These are phyloP conservation scores for Barnardius zonarius DNA, from an alignment of 2,113 vertebrate species.

Conservation along the genomic window DNA sequence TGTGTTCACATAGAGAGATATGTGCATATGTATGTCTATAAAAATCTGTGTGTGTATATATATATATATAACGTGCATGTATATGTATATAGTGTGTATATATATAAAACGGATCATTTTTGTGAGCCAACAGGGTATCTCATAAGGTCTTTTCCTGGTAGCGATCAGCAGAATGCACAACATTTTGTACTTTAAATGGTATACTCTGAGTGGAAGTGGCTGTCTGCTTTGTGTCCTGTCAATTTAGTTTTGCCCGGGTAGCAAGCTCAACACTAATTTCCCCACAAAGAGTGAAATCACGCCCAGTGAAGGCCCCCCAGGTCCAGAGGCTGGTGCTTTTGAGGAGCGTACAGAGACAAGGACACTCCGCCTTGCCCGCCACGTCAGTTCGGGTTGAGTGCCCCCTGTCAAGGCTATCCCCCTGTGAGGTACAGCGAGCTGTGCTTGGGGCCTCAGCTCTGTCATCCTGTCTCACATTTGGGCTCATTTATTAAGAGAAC, in stretches of 20 bases:
- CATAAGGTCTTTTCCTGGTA: background rate
- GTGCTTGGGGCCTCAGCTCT: slow-evolving; percentile 32
- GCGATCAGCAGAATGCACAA: too few species aligned
- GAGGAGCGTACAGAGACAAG: background rate
- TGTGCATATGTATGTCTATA: too few species aligned
- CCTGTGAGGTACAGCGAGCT: background rate
- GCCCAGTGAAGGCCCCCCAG: background rate
- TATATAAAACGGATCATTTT: background rate
- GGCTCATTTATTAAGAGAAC: slow-evolving; percentile 72
- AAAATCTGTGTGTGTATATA: background rate
- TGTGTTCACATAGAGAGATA: background rate
- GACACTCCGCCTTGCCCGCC: background rate
- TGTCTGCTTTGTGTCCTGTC: background rate
- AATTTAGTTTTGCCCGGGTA: background rate
- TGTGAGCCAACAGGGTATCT: background rate
- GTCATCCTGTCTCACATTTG: slow-evolving; percentile 68
- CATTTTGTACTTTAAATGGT: too few species aligned
- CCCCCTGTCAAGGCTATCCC: slow-evolving; percentile 70
- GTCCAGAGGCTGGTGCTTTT: background rate
- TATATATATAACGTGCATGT: too few species aligned
- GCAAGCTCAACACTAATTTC: background rate
- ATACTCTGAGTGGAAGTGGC: background rate
- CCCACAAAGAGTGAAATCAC: background rate
- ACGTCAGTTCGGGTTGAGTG: slow-evolving; percentile 68
- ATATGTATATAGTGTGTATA: too few species aligned